A percentile compares a stretch with the other conserved stretches of the same genome.
phyloP scores from a whole-genome alignment of 2,113 vertebrate genomes.

The Corythoichthys haematopterus region DNA sequence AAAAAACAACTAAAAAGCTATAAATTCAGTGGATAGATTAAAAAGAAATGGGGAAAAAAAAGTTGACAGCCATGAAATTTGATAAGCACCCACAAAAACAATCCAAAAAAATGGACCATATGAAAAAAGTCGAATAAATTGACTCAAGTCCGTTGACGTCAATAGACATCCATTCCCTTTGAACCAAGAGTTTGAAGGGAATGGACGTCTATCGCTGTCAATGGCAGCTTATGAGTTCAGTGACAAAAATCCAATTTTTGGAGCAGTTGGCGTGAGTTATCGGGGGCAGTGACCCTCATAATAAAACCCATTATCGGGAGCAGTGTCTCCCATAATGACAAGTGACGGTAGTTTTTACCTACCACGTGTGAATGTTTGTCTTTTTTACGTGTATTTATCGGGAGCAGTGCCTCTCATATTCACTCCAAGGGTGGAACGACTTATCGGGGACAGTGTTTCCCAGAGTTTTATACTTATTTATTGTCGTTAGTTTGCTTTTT shows the following conservation, averaged over 20 bases:
- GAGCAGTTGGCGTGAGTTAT: conserved; percentile 76
- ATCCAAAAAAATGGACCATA: too few species aligned
- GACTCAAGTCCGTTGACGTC: too few species aligned
- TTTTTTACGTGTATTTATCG: conserved; percentile 82
- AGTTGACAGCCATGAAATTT: neutral
- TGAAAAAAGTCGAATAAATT: too few species aligned
- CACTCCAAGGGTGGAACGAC: conserved; percentile 88
- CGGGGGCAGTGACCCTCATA: conserved; percentile 98
- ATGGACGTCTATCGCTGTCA: too few species aligned
- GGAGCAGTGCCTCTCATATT: conserved; percentile 97
- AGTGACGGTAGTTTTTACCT: conserved; percentile 96
- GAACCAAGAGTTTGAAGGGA: too few species aligned
- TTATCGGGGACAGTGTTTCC: conserved; percentile 99
- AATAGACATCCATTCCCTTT: too few species aligned
- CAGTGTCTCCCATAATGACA: conserved; percentile 97
- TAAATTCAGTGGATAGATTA: neutral
- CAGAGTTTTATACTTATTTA: conserved; percentile 84
- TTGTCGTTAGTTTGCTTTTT: conserved; percentile 23
- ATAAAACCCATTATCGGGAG: conserved; percentile 89
- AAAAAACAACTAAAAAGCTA: neutral
- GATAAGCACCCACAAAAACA: too few species aligned
- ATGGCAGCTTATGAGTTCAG: too few species aligned
- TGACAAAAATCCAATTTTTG: conserved; percentile 15
- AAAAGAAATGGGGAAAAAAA: neutral
- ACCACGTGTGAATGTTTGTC: conserved; percentile 72